phyloP scores from a whole-genome alignment of 2,113 vertebrate genomes.

The Eubucco bourcierii region DNA sequence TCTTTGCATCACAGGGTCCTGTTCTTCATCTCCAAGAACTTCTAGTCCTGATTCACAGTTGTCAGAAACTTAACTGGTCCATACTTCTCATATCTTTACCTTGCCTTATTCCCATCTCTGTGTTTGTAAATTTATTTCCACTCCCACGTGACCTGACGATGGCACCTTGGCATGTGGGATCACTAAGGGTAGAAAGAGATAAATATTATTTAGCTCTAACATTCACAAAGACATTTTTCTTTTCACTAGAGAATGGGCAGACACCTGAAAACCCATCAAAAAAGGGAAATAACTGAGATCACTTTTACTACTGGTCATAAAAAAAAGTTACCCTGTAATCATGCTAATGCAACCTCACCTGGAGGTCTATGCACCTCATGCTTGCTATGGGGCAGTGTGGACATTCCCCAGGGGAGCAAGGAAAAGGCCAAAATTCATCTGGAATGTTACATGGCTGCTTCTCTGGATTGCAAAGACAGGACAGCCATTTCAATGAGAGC shows the following conservation, averaged over 20 bases:
- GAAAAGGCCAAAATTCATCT: not conserved
- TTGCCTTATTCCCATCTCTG: not conserved
- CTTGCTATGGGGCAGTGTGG: too few relatives aligned
- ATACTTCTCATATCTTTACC: not conserved
- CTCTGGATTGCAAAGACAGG: not conserved
- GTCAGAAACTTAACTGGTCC: rapidly evolving
- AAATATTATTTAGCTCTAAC: not conserved
- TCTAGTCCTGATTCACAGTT: not conserved
- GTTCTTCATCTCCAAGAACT: not conserved
- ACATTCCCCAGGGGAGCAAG: not conserved
- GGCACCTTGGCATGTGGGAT: not conserved
- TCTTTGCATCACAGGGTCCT: not conserved
- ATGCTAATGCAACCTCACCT: not conserved
- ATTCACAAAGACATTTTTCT: not conserved
- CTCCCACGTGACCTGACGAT: not conserved
- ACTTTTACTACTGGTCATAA: not conserved
- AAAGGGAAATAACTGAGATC: not conserved
- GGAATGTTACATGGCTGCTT: not conserved
- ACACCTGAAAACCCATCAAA: not conserved
- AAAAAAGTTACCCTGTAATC: not conserved
- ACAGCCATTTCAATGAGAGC: not conserved
- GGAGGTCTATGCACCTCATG: not conserved
- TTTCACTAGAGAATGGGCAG: not conserved
- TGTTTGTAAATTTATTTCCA: not conserved
- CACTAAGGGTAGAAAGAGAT: not conserved